phyloP scores from a whole-genome alignment of 2,797 vertebrate genomes.

The Dermochelys coriacea region DNA sequence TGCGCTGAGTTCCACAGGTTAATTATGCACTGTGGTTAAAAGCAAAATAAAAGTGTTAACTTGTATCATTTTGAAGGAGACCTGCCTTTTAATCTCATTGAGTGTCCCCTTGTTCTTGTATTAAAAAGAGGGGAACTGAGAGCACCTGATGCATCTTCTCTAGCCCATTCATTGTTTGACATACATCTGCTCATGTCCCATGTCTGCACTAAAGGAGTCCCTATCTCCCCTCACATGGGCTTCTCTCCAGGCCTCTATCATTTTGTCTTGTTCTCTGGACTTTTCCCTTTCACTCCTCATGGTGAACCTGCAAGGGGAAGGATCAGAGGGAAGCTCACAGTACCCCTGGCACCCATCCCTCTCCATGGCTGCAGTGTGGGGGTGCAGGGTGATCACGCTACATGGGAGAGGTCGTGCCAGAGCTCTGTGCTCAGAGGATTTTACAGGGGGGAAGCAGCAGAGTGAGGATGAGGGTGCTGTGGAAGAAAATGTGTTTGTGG shows the following conservation, averaged over 20 bases:
- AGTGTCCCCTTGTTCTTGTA: neutral
- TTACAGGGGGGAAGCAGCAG: neutral
- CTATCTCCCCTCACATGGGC: neutral
- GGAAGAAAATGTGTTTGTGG: neutral
- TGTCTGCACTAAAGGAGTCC: neutral
- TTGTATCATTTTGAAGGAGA: neutral
- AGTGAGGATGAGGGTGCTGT: neutral
- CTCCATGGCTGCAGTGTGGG: neutral
- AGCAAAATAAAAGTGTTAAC: neutral
- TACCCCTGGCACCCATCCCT: neutral
- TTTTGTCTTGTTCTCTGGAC: neutral
- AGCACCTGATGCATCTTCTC: neutral
- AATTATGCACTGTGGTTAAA: neutral
- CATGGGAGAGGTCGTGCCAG: neutral
- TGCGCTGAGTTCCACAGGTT: neutral
- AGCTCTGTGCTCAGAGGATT: neutral
- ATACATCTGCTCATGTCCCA: neutral
- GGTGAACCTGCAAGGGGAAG: accelerated
- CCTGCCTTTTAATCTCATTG: neutral
- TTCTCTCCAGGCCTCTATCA: accelerated
- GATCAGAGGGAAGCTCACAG: neutral
- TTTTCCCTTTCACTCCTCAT: neutral
- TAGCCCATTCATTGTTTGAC: accelerated
- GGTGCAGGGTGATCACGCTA: neutral
- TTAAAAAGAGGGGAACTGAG: neutral